phyloP scores from a whole-genome alignment of 2,113 vertebrate genomes.

The Petrocephalus microphthalmus region DNA sequence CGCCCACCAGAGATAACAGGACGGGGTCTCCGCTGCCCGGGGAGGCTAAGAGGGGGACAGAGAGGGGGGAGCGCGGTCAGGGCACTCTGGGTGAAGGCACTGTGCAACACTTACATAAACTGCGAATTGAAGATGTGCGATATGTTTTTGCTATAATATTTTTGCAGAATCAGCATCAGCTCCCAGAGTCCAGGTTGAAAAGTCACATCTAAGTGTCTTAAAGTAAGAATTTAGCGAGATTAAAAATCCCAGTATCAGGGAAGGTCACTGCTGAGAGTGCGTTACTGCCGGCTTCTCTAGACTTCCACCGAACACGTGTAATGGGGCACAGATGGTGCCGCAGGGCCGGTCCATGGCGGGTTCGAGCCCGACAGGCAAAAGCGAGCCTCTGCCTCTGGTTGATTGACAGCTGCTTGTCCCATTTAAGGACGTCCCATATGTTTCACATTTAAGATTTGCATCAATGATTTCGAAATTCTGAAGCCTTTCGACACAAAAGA shows the following conservation, averaged over 20 bases:
- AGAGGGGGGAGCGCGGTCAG: conserved; percentile 7
- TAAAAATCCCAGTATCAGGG: neutral
- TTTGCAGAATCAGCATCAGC: neutral
- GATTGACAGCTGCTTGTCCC: conserved; percentile 30
- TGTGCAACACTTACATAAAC: neutral
- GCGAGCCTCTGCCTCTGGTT: conserved; percentile 20
- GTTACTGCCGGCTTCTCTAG: conserved; percentile 40
- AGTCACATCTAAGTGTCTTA: neutral
- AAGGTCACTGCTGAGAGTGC: neutral
- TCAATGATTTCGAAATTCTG: conserved; percentile 19
- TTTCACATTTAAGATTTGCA: conserved; percentile 48
- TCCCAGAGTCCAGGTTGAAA: neutral
- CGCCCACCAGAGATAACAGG: conserved; percentile 43
- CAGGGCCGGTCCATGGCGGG: conserved; percentile 29
- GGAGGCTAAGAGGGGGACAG: conserved; percentile 30
- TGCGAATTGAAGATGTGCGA: too few relatives aligned
- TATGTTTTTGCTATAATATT: neutral
- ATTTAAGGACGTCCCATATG: conserved; percentile 38
- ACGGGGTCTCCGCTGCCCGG: conserved; percentile 28
- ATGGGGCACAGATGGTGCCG: conserved; percentile 51
- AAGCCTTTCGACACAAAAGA: neutral
- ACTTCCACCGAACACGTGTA: conserved; percentile 52
- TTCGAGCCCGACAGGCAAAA: conserved; percentile 20
- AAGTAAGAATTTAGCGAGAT: neutral
- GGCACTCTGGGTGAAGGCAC: neutral